phyloP scores from a whole-genome alignment of 1,140 invertebrate species.

The Pseudomyrmex cubaensis region DNA sequence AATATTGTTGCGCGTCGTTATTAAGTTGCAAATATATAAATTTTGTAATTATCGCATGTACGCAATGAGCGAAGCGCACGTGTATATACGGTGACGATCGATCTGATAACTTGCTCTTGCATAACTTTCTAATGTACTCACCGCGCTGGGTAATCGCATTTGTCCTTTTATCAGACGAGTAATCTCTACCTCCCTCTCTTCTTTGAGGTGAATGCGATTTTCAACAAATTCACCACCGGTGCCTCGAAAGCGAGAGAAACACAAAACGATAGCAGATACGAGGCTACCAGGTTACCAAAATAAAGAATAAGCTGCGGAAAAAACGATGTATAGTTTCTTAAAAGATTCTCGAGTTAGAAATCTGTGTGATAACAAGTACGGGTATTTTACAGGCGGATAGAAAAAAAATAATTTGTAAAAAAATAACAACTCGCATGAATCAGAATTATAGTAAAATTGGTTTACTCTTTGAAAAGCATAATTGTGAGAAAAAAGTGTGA shows the following conservation, averaged over 20 bases:
- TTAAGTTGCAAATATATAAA: background rate
- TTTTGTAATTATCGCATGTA: background rate
- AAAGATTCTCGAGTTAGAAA: slow-evolving; percentile 89
- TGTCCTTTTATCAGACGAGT: slow-evolving; percentile 24
- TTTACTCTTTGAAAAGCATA: no score
- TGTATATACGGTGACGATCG: slow-evolving; percentile 2
- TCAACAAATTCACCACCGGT: slow-evolving; percentile 91
- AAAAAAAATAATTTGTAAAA: background rate
- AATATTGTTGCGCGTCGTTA: slow-evolving; percentile 4
- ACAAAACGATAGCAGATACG: slow-evolving; percentile 91
- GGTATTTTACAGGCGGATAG: background rate
- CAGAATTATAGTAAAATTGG: background rate
- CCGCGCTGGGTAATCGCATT: slow-evolving; percentile 44
- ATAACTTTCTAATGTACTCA: slow-evolving; percentile 37
- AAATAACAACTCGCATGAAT: slow-evolving; percentile 6
- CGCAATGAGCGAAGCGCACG: background rate
- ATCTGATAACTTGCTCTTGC: slow-evolving; percentile 24
- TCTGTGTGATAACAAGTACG: no score
- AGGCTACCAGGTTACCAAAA: slow-evolving; percentile 91
- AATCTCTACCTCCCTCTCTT: slow-evolving; percentile 78
- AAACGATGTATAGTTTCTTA: slow-evolving; percentile 76
- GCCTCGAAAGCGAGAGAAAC: slow-evolving; percentile 92
- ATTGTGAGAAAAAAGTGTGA: background rate
- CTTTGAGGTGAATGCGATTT: slow-evolving; percentile 85
- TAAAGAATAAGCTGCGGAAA: slow-evolving; percentile 90